phyloP scores from a whole-genome alignment of 2,113 vertebrate genomes.

The Periophthalmodon schlosseri region DNA sequence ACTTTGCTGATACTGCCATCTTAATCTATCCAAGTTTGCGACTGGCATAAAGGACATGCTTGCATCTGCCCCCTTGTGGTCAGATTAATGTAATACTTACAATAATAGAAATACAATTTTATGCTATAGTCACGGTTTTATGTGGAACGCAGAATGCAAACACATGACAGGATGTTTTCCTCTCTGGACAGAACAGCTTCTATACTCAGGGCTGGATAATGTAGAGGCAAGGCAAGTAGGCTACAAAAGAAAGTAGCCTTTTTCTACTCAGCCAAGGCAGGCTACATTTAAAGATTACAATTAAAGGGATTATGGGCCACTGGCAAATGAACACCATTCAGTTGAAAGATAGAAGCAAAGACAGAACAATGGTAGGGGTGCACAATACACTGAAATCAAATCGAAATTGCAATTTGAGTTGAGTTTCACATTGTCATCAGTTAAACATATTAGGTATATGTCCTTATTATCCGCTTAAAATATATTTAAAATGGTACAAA shows the following conservation, averaged over 20 bases:
- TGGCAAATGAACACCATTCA: slow-evolving; percentile 20
- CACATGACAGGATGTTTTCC: slow-evolving; percentile 2
- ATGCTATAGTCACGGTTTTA: neutral
- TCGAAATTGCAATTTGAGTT: no score
- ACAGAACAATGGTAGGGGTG: neutral
- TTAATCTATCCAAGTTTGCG: no score
- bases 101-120: neutral
- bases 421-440: neutral
- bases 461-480: neutral
- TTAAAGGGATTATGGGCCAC: slow-evolving; percentile 20
- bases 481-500: slow-evolving; percentile 13
- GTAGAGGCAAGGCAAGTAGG: neutral
- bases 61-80: neutral
- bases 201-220: neutral
- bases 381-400: no score
- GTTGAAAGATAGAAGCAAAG: slow-evolving; percentile 3
- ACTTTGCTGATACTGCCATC: no score
- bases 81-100: neutral
- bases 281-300: slow-evolving; percentile 3
- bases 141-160: neutral
- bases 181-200: neutral
- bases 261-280: slow-evolving; percentile 1
- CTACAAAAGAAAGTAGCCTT: neutral
- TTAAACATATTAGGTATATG: neutral
- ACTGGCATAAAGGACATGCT: neutral